Evolutionary conservation across 2,888 invertebrate genomes (phyloP).

Genomic region (Anorthoa munda): DNA sequence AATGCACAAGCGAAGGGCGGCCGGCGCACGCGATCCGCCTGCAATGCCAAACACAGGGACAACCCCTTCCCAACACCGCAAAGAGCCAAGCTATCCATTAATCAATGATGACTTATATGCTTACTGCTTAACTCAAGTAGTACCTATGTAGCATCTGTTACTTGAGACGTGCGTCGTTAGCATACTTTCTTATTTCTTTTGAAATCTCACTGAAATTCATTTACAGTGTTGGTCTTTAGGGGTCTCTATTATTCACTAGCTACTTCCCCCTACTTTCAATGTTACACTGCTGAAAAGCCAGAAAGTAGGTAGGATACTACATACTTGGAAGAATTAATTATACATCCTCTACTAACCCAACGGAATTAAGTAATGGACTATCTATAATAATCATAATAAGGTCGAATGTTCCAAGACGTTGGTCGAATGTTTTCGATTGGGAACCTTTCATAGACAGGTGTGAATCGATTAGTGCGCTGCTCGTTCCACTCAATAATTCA

Average conservation of each 20-base stretch:
- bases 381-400: constrained; percentile 24
- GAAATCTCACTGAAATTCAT: neutral
- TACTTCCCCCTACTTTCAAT: neutral
- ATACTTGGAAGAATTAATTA: neutral
- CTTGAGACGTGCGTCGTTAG: constrained; percentile 26
- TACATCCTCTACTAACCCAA: neutral
- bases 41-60: constrained; percentile 79
- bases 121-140: constrained; percentile 52
- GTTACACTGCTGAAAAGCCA: neutral
- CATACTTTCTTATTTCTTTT: neutral
- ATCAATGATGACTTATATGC: constrained; percentile 81
- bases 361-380: constrained; percentile 9
- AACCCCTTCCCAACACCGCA: constrained; percentile 76
- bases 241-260: neutral
- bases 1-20: constrained; percentile 87
- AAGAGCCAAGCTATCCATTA: constrained; percentile 81
- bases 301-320: neutral
- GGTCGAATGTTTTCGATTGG: constrained; percentile 61
- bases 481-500: constrained; percentile 87
- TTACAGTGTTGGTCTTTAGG: neutral
- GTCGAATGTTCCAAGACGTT: constrained; percentile 34
- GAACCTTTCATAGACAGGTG: constrained; percentile 81
- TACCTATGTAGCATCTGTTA: constrained; percentile 52
- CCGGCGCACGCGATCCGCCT: constrained; percentile 85
- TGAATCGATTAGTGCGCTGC: constrained; percentile 87